phyloP scores from a whole-genome alignment of 2,113 vertebrate species.

The Megaceryle torquata region DNA sequence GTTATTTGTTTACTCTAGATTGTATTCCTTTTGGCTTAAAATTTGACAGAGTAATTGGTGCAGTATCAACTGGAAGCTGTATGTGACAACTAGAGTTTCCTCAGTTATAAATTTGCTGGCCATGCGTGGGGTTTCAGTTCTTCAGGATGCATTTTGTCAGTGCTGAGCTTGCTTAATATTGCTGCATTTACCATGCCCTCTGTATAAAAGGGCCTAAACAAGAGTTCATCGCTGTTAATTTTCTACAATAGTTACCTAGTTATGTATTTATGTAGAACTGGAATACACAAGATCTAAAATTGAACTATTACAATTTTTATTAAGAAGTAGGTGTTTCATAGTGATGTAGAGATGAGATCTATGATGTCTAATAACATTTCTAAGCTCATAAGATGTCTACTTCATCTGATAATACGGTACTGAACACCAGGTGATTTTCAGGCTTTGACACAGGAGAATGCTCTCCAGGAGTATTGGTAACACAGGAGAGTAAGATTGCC shows the following conservation, averaged over 20 bases:
- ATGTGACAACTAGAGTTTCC: not conserved
- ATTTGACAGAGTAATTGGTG: not conserved
- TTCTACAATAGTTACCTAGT: not conserved
- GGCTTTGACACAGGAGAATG: not conserved
- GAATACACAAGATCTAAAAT: not conserved
- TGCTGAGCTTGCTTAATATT: not conserved
- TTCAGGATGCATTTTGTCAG: not conserved
- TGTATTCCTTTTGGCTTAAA: not conserved
- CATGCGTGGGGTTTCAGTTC: rapidly evolving
- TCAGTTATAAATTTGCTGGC: not conserved
- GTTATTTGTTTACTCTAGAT: not conserved
- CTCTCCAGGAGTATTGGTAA: not conserved
- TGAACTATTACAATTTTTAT: not conserved
- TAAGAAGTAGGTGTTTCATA: not conserved
- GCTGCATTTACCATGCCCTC: not conserved
- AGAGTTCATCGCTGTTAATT: not conserved
- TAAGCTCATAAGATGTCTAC: not conserved
- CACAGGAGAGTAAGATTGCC: not conserved
- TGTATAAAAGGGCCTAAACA: not conserved
- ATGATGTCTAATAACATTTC: not conserved
- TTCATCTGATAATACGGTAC: not conserved
- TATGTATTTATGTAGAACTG: not conserved
- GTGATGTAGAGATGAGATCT: not conserved
- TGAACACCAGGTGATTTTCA: not conserved
- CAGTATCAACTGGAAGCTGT: not conserved